Evolutionary conservation across 2,888 invertebrate species (phyloP).

Genomic region (Margaritifera margaritifera): DNA sequence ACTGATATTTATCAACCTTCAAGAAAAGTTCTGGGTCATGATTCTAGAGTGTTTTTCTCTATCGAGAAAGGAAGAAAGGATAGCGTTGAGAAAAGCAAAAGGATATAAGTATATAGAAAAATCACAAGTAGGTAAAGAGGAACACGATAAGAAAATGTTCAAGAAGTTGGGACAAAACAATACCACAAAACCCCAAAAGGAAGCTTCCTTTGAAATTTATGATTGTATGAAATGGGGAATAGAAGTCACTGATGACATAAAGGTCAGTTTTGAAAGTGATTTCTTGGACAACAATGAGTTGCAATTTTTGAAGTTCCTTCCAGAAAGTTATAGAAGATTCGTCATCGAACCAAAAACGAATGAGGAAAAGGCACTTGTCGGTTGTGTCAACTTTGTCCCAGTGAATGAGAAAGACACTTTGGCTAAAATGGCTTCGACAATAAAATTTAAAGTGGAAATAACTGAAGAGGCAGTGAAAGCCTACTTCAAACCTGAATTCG

Average conservation of each 20-base stretch:
- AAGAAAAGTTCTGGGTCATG: constrained; percentile 66
- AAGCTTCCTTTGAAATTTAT: constrained; percentile 50
- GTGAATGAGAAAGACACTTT: constrained; percentile 39
- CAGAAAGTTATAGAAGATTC: constrained; percentile 65
- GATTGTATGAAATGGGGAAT: constrained; percentile 61
- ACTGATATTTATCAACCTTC: constrained; percentile 61
- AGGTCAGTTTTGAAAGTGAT: constrained; percentile 48
- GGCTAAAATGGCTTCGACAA: constrained; percentile 40
- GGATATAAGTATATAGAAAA: constrained; percentile 46
- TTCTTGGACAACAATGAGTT: constrained; percentile 52
- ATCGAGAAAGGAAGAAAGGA: constrained; percentile 41
- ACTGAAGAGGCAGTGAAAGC: constrained; percentile 54
- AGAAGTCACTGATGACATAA: constrained; percentile 49
- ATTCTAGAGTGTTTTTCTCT: constrained; percentile 61
- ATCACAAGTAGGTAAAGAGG: constrained; percentile 31
- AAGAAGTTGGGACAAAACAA: constrained; percentile 14
- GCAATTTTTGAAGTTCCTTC: constrained; percentile 57
- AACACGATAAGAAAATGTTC: constrained; percentile 26
- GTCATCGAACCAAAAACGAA: constrained; percentile 60
- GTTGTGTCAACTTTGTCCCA: constrained; percentile 49
- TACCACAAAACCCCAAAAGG: constrained; percentile 22
- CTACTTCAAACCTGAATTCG: constrained; percentile 57
- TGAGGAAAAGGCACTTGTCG: constrained; percentile 50
- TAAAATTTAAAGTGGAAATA: constrained; percentile 57
- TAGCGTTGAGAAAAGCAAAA: constrained; percentile 43